Evolutionary conservation across 1,140 invertebrate genomes (phyloP), one percentile per base, ranked within the genome.

Genomic region (roundworm (Caenorhabditis elegans)): DNA sequence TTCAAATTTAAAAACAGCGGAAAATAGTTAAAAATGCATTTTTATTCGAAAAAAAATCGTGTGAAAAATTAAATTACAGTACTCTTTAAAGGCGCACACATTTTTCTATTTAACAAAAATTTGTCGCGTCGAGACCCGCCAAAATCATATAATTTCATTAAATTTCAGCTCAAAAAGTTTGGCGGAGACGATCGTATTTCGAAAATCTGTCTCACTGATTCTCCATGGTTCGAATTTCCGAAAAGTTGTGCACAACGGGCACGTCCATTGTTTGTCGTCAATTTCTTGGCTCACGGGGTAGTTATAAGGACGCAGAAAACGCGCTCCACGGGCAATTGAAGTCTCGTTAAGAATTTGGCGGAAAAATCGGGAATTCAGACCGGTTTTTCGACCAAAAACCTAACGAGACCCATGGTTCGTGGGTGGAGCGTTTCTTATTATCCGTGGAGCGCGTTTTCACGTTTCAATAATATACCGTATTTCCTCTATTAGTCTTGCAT

Each of bases 151-250:
- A 6, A 17, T 34, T 26, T 48, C 55, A 17, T 8, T 13, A 2
- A 46, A 28, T 80, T 80, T 80, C 55, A 80, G 79, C 51, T 80
- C 6, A 43, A 80, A 80, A 26, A 26, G 8, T 13, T 24, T 19
- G 79, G 70, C 1, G 36, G 3, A 1, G 79, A 80, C 55, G 51
- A 82, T 4, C 80, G 70, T 1, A 46, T 82, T 15, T 36, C 19
- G 17, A 70, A 26, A n/a, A 51, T 82, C 17, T 48, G 39, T 26
- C 36, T 78, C 4, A 82, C 80, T 11, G 80, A 82, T 17, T 78
- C 80, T 0, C 51, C 55, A 3, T 70, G 36, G 53, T 70, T 70
- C 60, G 15, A 36, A 47, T 10, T 22, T 19, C 43, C 55, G 24
- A 47, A 4, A 17, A 48, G 5, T 1, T 39, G 31, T 10, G 17